These are phyloP conservation scores for Diarsia rubi DNA, from an alignment of 2,888 invertebrate genomes.

Conservation along the genomic window DNA sequence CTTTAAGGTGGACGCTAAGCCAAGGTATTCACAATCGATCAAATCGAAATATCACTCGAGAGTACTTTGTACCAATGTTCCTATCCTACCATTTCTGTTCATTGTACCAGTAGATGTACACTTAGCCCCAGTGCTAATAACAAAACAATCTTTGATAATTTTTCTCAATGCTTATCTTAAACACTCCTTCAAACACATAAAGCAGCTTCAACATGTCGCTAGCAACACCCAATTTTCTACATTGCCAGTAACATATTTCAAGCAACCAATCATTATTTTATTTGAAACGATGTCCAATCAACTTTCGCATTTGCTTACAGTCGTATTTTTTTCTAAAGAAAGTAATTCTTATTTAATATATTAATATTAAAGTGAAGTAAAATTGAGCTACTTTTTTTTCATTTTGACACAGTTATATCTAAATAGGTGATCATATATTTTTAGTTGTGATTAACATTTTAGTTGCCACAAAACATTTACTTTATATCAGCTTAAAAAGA, in stretches of 20 bases:
- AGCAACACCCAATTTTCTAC: not conserved
- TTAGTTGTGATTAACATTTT: conserved; percentile 2
- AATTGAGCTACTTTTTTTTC: conserved; percentile 51
- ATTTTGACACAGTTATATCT: conserved; percentile 47
- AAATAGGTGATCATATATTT: not conserved
- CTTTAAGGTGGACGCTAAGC: not conserved
- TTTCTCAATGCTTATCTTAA: not conserved
- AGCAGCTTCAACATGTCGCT: conserved; percentile 1
- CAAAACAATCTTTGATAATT: not conserved
- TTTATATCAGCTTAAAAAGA: not conserved
- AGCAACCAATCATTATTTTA: not conserved
- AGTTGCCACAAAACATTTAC: conserved; percentile 5
- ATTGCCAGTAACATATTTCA: not conserved
- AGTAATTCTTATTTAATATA: conserved; percentile 4
- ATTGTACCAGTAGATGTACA: not conserved
- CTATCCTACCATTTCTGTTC: not conserved
- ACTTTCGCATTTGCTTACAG: conserved; percentile 13
- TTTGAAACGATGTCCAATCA: not conserved
- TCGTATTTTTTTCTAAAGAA: not conserved
- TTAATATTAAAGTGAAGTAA: conserved; percentile 5
- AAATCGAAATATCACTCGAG: conserved; percentile 8
- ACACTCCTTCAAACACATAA: not conserved
- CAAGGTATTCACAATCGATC: not conserved
- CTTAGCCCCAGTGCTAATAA: not conserved
- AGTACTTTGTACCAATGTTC: conserved; percentile 14